Evolutionary conservation across 2,113 vertebrate species (phyloP), one percentile per base, ranked within the genome.

Genomic region (Ceyx margarethae): DNA sequence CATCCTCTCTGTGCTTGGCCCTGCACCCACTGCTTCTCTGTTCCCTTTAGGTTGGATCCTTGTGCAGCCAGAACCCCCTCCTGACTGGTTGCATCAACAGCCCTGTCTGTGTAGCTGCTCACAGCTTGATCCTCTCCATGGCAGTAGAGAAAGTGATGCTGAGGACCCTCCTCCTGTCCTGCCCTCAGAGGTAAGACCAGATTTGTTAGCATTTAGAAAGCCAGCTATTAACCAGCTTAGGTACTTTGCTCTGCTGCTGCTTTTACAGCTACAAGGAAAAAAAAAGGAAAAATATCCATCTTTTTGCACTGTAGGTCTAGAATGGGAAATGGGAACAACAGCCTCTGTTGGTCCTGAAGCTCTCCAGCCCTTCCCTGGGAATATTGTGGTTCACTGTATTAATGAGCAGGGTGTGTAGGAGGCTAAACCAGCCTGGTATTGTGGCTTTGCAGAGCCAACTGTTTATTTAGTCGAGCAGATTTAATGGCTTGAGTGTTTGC

Each of bases 341-440:
- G 13, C 26, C 22, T 37, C 19, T 56, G 18, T 35, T 40, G 8
- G 42, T 62, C 22, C 58, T 51, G 50, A 31, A 15, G 22, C 37
- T 29, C 6, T 22, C 13, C 21, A 56, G 10, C 25, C 21, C 17
- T 64, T 64, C 37, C 50, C 65, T 19, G 37, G 71, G 58, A 67
- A 13, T 10, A 4, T 31, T 37, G 45, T 3, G 1, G 29, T 35
- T 64, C 19, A 13, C 6, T 0, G 1, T 46, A 5, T 26, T 29
- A 51, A 21, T 8, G 48, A 29, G 11, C 31, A 19, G 29, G 60
- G 15, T 40, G 10, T 10, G 18, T 2, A 43, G 51, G 31, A 33
- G 43, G 71, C 60, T 53, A 7, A 62, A 48, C 25, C 5, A 76
- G 37, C 28, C 18, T 18, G 31, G 35, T 21, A 26, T 21, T 1